Percentiles rank a stretch among this genome's conserved stretches.
These are phyloP conservation scores for Acrossocheilus wenchowensis DNA, from an alignment of 2,797 vertebrate genomes.

Conservation along the genomic window DNA sequence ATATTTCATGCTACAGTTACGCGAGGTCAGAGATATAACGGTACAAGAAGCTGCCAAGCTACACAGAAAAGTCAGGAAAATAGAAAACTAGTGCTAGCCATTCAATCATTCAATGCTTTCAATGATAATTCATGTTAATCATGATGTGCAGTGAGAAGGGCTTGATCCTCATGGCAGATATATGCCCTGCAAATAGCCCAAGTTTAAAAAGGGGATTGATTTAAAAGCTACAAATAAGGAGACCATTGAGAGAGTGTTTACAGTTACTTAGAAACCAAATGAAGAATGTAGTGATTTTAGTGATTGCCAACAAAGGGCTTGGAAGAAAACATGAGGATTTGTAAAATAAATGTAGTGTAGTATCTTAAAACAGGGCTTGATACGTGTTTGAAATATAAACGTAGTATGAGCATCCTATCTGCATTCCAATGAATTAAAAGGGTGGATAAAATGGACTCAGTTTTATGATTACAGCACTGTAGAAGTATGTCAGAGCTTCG, in stretches of 20 bases:
- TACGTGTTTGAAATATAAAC: background rate
- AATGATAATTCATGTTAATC: background rate
- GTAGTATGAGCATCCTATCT: background rate
- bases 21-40: background rate
- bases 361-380: background rate
- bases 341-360: slow-evolving; percentile 2
- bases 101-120: background rate
- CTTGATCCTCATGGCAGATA: background rate
- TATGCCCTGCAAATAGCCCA: background rate
- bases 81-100: background rate
- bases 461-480: background rate
- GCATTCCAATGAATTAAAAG: background rate
- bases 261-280: slow-evolving; percentile 24
- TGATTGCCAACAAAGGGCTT: slow-evolving; percentile 4
- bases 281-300: slow-evolving; percentile 23
- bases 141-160: background rate
- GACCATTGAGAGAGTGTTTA: slow-evolving; percentile 18
- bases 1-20: background rate
- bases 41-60: background rate
- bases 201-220: background rate
- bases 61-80: background rate
- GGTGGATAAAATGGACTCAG: background rate
- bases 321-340: slow-evolving; percentile 1
- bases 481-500: background rate
- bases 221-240: slow-evolving; percentile 8